Evolutionary conservation across 2,113 vertebrate genomes (phyloP).

Genomic region (Promerops cafer): DNA sequence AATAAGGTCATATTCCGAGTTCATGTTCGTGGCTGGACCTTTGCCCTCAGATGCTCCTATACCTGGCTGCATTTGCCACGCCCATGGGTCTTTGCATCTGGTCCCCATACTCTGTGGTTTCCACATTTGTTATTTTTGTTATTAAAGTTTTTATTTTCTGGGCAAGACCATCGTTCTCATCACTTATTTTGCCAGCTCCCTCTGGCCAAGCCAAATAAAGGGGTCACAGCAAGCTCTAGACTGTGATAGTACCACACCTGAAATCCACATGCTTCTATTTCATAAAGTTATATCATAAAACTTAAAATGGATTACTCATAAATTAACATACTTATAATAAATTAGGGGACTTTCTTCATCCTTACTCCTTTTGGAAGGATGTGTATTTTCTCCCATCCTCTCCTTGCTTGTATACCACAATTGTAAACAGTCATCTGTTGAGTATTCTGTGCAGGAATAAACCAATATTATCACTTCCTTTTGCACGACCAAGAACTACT

Average conservation of each 20-base stretch:
- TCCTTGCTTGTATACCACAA: not conserved
- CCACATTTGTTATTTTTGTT: no score
- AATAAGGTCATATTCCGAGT: no score
- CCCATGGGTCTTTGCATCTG: no score
- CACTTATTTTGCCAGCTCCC: no score
- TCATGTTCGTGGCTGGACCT: no score
- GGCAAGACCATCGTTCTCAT: no score
- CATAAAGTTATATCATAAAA: not conserved
- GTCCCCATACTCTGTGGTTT: no score
- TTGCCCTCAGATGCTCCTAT: no score
- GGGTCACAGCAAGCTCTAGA: no score
- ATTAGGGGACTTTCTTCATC: not conserved
- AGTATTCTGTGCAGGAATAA: not conserved
- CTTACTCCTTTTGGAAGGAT: not conserved
- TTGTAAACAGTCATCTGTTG: not conserved
- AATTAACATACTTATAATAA: not conserved
- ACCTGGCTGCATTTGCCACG: no score
- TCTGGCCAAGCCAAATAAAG: no score
- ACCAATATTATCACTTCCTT: not conserved
- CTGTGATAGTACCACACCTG: not conserved
- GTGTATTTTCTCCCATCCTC: not conserved
- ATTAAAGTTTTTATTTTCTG: no score
- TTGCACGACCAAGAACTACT: not conserved
- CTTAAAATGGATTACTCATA: not conserved
- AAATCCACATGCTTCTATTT: not conserved